These are phyloP conservation scores for Nycticryphes semicollaris DNA, from an alignment of 2,113 vertebrate species.

Conservation along the genomic window DNA sequence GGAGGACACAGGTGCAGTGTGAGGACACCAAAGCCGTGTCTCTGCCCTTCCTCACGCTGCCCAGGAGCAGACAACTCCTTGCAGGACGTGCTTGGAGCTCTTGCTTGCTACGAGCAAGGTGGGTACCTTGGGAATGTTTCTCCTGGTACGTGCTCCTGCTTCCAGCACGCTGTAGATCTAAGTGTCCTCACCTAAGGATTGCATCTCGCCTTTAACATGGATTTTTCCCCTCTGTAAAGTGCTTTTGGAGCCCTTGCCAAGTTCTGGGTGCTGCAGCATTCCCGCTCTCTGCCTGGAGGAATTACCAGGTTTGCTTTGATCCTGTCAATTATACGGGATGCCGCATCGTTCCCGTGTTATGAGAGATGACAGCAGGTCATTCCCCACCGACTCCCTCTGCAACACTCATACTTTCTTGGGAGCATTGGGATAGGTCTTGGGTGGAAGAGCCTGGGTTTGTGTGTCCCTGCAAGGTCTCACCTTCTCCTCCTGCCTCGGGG, in stretches of 20 bases:
- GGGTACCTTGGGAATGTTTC: not conserved
- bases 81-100: not conserved
- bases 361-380: not conserved
- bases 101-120: not conserved
- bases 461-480: not conserved
- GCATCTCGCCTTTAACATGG: not conserved
- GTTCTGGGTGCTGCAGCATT: not conserved
- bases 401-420: not conserved
- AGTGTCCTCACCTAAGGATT: not conserved
- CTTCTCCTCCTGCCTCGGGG: not conserved
- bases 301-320: not conserved
- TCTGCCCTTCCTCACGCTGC: accelerated
- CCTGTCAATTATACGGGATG: not conserved
- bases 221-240: not conserved
- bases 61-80: not conserved
- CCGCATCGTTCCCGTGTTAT: accelerated
- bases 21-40: accelerated
- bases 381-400: accelerated
- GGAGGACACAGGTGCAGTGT: not conserved
- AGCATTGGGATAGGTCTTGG: too few species aligned
- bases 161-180: not conserved
- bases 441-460: not conserved
- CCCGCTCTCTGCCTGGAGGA: not conserved
- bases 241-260: not conserved
- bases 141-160: not conserved